These are phyloP conservation scores for Limnephilus auricula DNA, from an alignment of 2,888 invertebrate species.

Conservation along the genomic window DNA sequence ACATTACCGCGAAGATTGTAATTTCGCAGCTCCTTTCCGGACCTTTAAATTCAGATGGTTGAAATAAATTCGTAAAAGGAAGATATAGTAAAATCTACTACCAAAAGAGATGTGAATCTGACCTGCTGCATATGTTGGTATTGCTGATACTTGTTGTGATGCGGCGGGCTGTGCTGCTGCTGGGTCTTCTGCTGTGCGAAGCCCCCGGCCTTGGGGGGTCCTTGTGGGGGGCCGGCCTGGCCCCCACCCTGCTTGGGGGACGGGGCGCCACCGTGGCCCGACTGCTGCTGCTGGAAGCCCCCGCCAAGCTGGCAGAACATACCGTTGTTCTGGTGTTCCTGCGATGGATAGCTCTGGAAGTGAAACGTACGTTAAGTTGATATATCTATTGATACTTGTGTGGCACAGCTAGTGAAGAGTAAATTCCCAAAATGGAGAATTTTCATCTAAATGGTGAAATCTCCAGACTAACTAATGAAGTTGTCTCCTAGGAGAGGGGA, in stretches of 20 bases:
- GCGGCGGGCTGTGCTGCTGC: slow-evolving; percentile 65
- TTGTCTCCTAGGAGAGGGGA: too few species aligned
- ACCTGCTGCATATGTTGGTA: slow-evolving; percentile 63
- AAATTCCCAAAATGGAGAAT: too few species aligned
- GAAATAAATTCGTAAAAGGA: too few species aligned
- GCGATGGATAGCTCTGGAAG: background rate
- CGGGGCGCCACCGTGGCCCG: slow-evolving; percentile 60
- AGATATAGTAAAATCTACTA: too few species aligned
- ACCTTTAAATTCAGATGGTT: too few species aligned
- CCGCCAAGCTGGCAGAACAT: slow-evolving; percentile 59
- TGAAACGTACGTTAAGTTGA: background rate
- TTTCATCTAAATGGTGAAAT: too few species aligned
- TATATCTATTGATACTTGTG: too few species aligned
- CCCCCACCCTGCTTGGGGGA: slow-evolving; percentile 59
- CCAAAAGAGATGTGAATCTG: background rate
- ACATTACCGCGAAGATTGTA: too few species aligned
- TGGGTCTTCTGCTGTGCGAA: slow-evolving; percentile 54
- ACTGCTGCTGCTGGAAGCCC: slow-evolving; percentile 46
- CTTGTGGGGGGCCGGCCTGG: slow-evolving; percentile 65
- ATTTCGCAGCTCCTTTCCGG: too few species aligned
- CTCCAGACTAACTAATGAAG: too few species aligned
- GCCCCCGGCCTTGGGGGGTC: slow-evolving; percentile 61
- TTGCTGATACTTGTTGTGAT: slow-evolving; percentile 63
- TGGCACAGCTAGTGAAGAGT: too few species aligned
- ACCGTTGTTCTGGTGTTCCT: slow-evolving; percentile 62